Evolutionary conservation across 92 coral and sea anemone species (phyloP), one percentile per base, ranked within the genome.

Genomic region (Actinernus sp.): DNA sequence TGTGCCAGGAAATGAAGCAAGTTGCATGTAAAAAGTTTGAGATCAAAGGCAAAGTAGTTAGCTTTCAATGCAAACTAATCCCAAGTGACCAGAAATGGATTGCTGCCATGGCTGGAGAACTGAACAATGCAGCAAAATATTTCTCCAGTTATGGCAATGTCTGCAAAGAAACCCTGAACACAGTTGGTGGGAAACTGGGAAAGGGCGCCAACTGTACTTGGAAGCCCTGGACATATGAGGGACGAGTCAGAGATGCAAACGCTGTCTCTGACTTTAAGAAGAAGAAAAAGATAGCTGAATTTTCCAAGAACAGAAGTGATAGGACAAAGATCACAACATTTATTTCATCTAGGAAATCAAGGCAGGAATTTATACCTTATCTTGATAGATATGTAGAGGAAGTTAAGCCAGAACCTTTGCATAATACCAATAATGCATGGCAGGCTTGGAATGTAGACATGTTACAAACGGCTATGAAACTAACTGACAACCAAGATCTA

Each of bases 41-140:
- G n/a, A n/a, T n/a, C n/a, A n/a, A n/a, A n/a, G n/a, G n/a, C n/a
- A n/a, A n/a, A n/a, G n/a, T n/a, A n/a, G n/a, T n/a, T n/a, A n/a
- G n/a, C n/a, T n/a, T n/a, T n/a, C n/a, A 6, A 9, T 66, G 51
- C 31, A 66, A 66, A 36, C 1, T 62, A 43, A 14, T 62, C 10
- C 70, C 70, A 44, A 5, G 41, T 63, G 71, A 63, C 17, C 58
- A 63, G 26, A 31, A 63, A 10, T 63, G 71, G 71, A 27, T 46
- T 28, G 58, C 71, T 7, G 22, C 71, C 7, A 45, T 63, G 71
- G 41, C 58, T 26, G 71, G 71, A 9, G 71, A 63, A 46, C 40
- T 63, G 16, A 63, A 63, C 46, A 63, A 63, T 47, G 58, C 71
- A 44, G 58, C 71, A 7, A 63, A 8, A 11, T 63, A 44, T 46